These are phyloP conservation scores for Panthera leo DNA, from an alignment of 2,113 vertebrate species.

Conservation along the genomic window DNA sequence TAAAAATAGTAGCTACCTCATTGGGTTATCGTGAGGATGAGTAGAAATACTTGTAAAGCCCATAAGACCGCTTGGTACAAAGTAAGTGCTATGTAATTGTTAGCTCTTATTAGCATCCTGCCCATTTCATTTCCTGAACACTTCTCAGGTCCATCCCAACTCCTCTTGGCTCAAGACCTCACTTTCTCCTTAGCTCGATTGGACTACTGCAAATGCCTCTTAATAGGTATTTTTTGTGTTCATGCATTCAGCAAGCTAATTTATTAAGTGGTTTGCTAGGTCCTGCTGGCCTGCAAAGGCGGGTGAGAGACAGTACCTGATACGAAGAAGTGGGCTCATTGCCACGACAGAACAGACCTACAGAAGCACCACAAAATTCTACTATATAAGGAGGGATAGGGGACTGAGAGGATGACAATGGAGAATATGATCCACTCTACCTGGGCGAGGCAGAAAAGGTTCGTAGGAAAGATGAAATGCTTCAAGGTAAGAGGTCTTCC, in stretches of 20 bases:
- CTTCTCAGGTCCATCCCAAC: background rate
- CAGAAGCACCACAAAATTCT: background rate
- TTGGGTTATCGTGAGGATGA: background rate
- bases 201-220: background rate
- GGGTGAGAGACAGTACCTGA: background rate
- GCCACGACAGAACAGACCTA: background rate
- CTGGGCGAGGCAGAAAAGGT: background rate
- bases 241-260: background rate
- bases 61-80: background rate
- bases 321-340: background rate
- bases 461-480: background rate
- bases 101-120: background rate
- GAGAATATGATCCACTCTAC: background rate
- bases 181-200: background rate
- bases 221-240: slow-evolving; percentile 25
- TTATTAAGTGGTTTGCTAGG: background rate
- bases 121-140: background rate
- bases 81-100: background rate
- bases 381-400: background rate
- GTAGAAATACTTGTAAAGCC: background rate
- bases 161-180: background rate
- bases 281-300: background rate
- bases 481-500: background rate
- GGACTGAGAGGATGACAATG: background rate
- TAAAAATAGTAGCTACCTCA: background rate